These are phyloP conservation scores for Syngnathus typhle DNA, from an alignment of 2,113 vertebrate genomes.

Conservation along the genomic window DNA sequence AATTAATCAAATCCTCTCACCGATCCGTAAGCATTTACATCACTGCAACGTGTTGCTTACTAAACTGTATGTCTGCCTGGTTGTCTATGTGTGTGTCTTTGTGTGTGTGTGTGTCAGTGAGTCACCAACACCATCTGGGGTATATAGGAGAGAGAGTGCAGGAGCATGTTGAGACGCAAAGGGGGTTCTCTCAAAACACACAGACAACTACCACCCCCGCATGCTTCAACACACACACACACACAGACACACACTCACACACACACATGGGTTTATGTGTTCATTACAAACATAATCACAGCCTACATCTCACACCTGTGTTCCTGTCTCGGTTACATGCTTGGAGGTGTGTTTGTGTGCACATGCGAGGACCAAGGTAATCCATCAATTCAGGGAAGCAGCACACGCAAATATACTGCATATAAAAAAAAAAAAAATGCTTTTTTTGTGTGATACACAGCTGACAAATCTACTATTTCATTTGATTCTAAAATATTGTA, in stretches of 20 bases:
- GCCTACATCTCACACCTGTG: slow-evolving; percentile 51
- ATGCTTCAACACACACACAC: slow-evolving; percentile 32
- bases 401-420: background rate
- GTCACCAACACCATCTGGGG: slow-evolving; percentile 72
- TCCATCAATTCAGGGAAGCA: background rate
- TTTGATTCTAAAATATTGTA: background rate
- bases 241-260: slow-evolving; percentile 14
- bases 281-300: slow-evolving; percentile 54
- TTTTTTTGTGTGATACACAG: background rate
- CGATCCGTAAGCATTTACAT: slow-evolving; percentile 65
- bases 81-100: slow-evolving; percentile 31
- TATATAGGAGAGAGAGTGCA: slow-evolving; percentile 50
- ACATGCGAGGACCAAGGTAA: slow-evolving; percentile 5
- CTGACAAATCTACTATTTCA: background rate
- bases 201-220: slow-evolving; percentile 46
- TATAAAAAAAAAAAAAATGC: background rate
- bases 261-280: slow-evolving; percentile 30
- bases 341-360: slow-evolving; percentile 22
- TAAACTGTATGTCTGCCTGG: slow-evolving; percentile 47
- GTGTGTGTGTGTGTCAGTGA: slow-evolving; percentile 37
- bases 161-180: slow-evolving; percentile 64
- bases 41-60: slow-evolving; percentile 50
- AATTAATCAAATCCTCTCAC: slow-evolving; percentile 74
- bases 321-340: slow-evolving; percentile 40
- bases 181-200: slow-evolving; percentile 56